A percentile compares a stretch with the other conserved stretches of the same genome.
Evolutionary conservation across 2,113 vertebrate species (phyloP).

Genomic region (Callipepla squamata): DNA sequence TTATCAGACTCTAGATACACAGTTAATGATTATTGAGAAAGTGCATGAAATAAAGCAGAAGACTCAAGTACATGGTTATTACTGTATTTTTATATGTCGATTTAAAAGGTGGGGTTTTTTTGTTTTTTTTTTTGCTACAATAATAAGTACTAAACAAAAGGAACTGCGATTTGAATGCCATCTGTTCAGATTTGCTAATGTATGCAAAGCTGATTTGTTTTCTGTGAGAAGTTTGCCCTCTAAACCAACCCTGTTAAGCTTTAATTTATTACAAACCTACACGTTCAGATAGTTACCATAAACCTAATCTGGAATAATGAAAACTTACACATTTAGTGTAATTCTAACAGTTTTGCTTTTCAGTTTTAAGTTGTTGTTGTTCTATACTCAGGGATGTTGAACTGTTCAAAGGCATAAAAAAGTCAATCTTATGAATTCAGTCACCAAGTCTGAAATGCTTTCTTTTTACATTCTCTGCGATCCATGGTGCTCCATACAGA

Average conservation of each 20-base stretch:
- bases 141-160: neutral
- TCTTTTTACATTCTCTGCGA: neutral
- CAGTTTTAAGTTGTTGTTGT: neutral
- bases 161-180: neutral
- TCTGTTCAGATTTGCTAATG: neutral
- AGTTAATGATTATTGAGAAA: neutral
- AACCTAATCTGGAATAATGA: neutral
- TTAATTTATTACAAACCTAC: neutral
- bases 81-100: neutral
- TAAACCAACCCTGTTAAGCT: neutral
- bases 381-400: neutral
- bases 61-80: neutral
- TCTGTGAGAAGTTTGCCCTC: neutral
- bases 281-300: neutral
- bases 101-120: neutral
- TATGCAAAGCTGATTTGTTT: neutral
- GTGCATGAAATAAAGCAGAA: neutral
- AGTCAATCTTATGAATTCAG: neutral
- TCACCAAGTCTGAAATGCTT: neutral
- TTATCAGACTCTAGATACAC: neutral
- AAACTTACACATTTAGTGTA: neutral
- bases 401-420: neutral
- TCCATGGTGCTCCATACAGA: neutral
- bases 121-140: neutral
- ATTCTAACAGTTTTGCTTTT: neutral